These are phyloP conservation scores for Candoia aspera DNA, from an alignment of 2,113 vertebrate genomes.

Conservation along the genomic window DNA sequence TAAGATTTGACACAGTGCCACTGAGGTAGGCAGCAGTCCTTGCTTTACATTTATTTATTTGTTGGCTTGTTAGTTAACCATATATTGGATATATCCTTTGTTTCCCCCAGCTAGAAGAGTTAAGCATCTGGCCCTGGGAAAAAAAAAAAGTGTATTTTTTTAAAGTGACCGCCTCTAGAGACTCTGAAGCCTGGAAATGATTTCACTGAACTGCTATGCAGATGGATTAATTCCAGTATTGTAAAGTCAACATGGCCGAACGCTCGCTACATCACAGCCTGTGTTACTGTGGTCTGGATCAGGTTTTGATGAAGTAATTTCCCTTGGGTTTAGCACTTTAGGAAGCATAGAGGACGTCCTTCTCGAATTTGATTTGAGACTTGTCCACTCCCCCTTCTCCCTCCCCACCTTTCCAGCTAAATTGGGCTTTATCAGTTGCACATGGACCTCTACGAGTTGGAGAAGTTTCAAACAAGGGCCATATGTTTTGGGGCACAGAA, in stretches of 20 bases:
- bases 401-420: conserved; percentile 51
- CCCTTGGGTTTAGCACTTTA: conserved; percentile 82
- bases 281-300: conserved; percentile 76
- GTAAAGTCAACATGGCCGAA: conserved; percentile 85
- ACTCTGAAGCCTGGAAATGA: conserved; percentile 83
- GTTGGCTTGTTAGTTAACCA: background rate
- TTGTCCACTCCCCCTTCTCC: conserved; percentile 23
- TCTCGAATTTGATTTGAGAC: conserved; percentile 64
- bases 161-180: conserved; percentile 76
- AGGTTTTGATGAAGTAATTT: conserved; percentile 87
- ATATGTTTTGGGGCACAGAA: conserved; percentile 68
- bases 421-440: conserved; percentile 77
- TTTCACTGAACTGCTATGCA: conserved; percentile 83
- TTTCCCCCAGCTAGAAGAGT: conserved; percentile 42
- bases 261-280: conserved; percentile 71
- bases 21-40: background rate
- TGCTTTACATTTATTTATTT: rapidly evolving
- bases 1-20: background rate
- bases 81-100: conserved; percentile 37
- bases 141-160: conserved; percentile 4
- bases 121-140: conserved; percentile 64
- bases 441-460: conserved; percentile 65
- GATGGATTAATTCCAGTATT: conserved; percentile 84
- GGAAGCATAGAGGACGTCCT: conserved; percentile 77
- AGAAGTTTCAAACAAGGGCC: conserved; percentile 72